A percentile compares a stretch with the other conserved stretches of the same genome.
phyloP scores from a whole-genome alignment of 2,888 invertebrate species.

The Diadegma fenestrale region DNA sequence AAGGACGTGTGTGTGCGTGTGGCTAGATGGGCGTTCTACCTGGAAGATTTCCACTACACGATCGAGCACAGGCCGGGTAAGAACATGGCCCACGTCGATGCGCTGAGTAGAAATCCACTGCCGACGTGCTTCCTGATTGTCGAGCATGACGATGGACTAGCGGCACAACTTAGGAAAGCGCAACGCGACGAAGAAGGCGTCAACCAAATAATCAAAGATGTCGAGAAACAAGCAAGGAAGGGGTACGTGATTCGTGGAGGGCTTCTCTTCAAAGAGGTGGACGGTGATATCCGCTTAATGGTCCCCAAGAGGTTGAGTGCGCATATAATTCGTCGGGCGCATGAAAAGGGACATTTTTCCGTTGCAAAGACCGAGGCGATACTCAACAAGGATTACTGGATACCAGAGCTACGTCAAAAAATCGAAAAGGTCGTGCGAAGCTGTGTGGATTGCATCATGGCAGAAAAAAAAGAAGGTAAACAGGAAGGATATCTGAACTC shows the following conservation, averaged over 20 bases:
- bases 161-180: too few species aligned
- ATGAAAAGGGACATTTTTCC: constrained; percentile 60
- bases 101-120: constrained; percentile 69
- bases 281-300: constrained; percentile 51
- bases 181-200: too few species aligned
- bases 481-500: constrained; percentile 74
- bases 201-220: constrained; percentile 26
- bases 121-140: too few species aligned
- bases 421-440: constrained; percentile 49
- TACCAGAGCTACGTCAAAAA: constrained; percentile 47
- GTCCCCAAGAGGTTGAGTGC: constrained; percentile 53
- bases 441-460: constrained; percentile 73
- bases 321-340: constrained; percentile 48
- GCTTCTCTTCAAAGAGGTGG: constrained; percentile 49
- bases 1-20: constrained; percentile 51
- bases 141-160: too few species aligned
- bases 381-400: constrained; percentile 52
- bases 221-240: constrained; percentile 29
- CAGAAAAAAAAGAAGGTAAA: constrained; percentile 72
- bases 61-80: constrained; percentile 70
- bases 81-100: constrained; percentile 71
- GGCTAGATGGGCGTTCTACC: constrained; percentile 38
- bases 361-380: constrained; percentile 31
- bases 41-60: constrained; percentile 67
- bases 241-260: constrained; percentile 34